Evolutionary conservation across 2,888 invertebrate species (phyloP), one percentile per base, ranked within the genome.

Genomic region (Drosophila anceps): DNA sequence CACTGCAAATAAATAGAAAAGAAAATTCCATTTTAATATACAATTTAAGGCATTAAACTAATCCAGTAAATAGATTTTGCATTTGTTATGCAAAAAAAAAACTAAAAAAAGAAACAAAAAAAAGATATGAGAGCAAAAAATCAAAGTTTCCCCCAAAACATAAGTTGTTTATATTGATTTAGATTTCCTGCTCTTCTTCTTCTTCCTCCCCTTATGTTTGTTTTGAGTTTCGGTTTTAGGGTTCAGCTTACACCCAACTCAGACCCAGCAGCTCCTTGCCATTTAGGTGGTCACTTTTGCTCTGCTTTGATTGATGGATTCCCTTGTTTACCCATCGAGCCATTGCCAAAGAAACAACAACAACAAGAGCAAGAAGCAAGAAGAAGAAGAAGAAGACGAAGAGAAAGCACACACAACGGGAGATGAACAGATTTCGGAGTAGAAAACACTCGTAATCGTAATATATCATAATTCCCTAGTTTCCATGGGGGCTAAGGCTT

Each of bases 301-400:
- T 79, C 76, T 76, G 80, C 72, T 70, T 76, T 87, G 87, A 87
- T 87, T 87, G 90, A 87, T 87, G 81, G 81, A 79, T 82, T 81
- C 72, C 70, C 86, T 81, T 90, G 79, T 91, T 88, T 90, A 72
- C 75, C 78, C 80, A 79, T 81, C 81, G 78, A 71, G 57, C 72
- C 72, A 73, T 80, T 72, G 76, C 88, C 46, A 24, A 13, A 8
- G 2, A 18, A n/a, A n/a, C n/a, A n/a, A n/a, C n/a, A n/a, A n/a
- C n/a, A n/a, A n/a, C n/a, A n/a, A 18, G 5, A 1, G n/a, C n/a
- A n/a, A 18, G 10, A 41, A 4, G 18, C 24, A 4, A 15, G 9
- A 27, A 44, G 20, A 1, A 6, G 12, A 1, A 13, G 43, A 2
- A 7, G 13, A 6, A 24, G 44, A 24, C n/a, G n/a, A 76, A 59